These are phyloP conservation scores for Chalcosyrphus nemorum DNA, from an alignment of 2,888 invertebrate species.

Conservation along the genomic window DNA sequence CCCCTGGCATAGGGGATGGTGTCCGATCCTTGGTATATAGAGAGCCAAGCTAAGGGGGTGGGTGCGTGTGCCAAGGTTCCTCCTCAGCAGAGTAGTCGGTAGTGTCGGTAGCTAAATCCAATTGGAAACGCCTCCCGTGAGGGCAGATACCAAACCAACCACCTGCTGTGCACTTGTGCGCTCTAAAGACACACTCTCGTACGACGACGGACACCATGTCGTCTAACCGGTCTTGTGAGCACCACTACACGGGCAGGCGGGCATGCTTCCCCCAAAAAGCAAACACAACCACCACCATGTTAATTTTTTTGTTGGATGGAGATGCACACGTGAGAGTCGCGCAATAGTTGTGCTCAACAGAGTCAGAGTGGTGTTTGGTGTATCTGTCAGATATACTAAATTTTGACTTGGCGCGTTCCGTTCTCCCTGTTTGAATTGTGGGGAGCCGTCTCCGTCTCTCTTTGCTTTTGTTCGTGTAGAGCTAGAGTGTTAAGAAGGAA, in stretches of 20 bases:
- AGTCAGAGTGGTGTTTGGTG: too few relatives aligned
- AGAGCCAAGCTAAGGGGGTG: constrained; percentile 47
- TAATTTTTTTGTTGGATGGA: background rate
- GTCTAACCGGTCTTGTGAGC: constrained; percentile 52
- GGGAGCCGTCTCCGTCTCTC: background rate
- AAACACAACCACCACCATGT: background rate
- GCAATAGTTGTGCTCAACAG: background rate
- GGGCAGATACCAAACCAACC: constrained; percentile 72
- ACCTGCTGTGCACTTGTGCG: constrained; percentile 73
- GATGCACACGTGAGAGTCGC: constrained; percentile 49
- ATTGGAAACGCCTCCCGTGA: constrained; percentile 69
- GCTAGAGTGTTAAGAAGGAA: too few relatives aligned
- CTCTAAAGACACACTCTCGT: constrained; percentile 36
- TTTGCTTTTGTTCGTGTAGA: constrained; percentile 44
- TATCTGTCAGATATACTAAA: constrained; percentile 57
- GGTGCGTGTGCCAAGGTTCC: constrained; percentile 67
- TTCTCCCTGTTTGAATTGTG: constrained; percentile 44
- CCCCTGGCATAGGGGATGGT: constrained; percentile 64
- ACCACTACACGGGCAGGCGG: constrained; percentile 9
- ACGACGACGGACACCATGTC: background rate
- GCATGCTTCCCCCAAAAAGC: constrained; percentile 35
- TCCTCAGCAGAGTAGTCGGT: constrained; percentile 24
- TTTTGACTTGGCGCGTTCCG: constrained; percentile 63
- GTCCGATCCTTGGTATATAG: constrained; percentile 60
- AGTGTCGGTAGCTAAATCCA: constrained; percentile 29